Percentiles rank a stretch among this genome's conserved stretches.
Evolutionary conservation across 2,113 vertebrate genomes (phyloP).

Genomic region (Grus americana): DNA sequence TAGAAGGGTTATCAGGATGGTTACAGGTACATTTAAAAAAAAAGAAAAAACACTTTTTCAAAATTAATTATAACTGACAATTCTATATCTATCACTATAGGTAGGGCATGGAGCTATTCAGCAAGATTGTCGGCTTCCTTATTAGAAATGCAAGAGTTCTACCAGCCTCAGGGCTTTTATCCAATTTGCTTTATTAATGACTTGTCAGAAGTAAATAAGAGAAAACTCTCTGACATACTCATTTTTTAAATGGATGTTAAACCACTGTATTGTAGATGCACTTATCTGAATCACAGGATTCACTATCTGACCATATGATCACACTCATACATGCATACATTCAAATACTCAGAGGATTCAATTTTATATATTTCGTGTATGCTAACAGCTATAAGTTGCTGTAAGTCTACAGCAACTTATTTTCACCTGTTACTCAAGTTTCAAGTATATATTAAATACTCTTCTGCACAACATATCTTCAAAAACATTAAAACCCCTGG

Average conservation of each 20-base stretch:
- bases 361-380: background rate
- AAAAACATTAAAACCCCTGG: background rate
- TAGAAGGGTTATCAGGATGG: background rate
- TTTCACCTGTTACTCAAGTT: background rate
- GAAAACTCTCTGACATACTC: constrained; percentile 1
- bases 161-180: constrained; percentile 44
- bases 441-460: background rate
- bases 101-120: background rate
- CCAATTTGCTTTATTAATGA: constrained; percentile 54
- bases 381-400: background rate
- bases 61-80: constrained; percentile 6
- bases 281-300: background rate
- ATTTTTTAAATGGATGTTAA: constrained; percentile 1
- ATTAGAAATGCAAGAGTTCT: constrained; percentile 25
- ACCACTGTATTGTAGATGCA: background rate
- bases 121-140: background rate
- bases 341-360: background rate
- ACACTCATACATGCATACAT: background rate
- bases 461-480: background rate
- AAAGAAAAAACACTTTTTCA: background rate
- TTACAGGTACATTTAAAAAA: background rate
- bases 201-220: constrained; percentile 52
- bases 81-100: background rate
- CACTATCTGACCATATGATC: background rate
- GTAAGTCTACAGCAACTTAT: background rate